phyloP scores from a whole-genome alignment of 2,113 vertebrate species.

The Ceyx margarethae region DNA sequence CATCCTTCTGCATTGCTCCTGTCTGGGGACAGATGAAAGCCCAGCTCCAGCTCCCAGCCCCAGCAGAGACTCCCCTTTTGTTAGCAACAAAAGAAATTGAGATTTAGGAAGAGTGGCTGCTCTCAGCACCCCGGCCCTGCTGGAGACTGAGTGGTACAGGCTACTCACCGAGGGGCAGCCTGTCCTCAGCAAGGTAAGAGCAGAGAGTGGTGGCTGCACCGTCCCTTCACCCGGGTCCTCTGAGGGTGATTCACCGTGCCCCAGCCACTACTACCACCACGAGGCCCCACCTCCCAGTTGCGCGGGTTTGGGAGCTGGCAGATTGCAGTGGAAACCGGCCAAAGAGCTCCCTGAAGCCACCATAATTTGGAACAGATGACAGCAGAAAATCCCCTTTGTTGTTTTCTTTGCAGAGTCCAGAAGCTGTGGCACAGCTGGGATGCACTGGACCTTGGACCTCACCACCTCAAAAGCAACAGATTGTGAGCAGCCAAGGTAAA shows the following conservation, averaged over 20 bases:
- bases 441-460: background rate
- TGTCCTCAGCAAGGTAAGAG: background rate
- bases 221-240: background rate
- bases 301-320: background rate
- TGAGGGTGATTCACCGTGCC: background rate
- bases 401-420: background rate
- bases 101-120: background rate
- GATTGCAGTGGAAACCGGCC: constrained; percentile 10
- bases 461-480: background rate
- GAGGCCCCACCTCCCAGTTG: constrained; percentile 50
- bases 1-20: rapidly evolving
- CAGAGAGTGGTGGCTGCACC: background rate
- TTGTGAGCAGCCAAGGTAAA: background rate
- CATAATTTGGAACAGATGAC: background rate
- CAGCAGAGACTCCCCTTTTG: background rate
- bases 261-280: constrained; percentile 10
- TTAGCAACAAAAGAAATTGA: background rate
- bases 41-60: background rate
- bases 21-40: background rate
- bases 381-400: background rate
- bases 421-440: background rate
- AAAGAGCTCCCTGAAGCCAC: constrained; percentile 17
- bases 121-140: background rate
- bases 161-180: constrained; percentile 34
- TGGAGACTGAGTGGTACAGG: background rate